Percentiles rank a stretch among this genome's conserved stretches.
Conservation (phyloP, 2,888 invertebrate genomes). For the Ophion costatus region DNA sequence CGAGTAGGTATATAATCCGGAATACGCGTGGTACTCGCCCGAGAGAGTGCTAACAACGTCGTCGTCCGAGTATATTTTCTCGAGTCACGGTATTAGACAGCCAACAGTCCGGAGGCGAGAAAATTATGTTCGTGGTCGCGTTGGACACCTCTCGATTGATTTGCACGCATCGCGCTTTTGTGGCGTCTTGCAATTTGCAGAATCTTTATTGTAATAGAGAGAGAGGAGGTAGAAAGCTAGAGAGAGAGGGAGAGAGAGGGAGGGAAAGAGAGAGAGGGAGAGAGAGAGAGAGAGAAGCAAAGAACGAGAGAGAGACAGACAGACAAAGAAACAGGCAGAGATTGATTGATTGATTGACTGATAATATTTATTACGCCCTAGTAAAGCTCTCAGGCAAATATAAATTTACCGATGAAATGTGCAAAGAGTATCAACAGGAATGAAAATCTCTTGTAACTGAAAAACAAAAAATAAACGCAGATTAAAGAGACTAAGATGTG, state of each 20-base stretch:
- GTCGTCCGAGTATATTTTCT: slow-evolving; percentile 43
- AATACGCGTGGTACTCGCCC: slow-evolving; percentile 1
- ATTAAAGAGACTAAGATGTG: too few relatives aligned
- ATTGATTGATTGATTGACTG: too few relatives aligned
- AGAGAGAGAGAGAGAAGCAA: slow-evolving; percentile 60
- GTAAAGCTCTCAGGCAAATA: too few relatives aligned
- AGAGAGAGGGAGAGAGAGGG: slow-evolving; percentile 36
- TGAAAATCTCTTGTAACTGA: too few relatives aligned
- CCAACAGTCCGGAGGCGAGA: slow-evolving; percentile 26
- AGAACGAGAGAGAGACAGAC: slow-evolving; percentile 49
- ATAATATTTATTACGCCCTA: too few relatives aligned
- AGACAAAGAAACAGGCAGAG: too few relatives aligned
- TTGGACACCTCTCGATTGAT: slow-evolving; percentile 61
- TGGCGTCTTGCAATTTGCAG: slow-evolving; percentile 18
- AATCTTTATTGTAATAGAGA: slow-evolving; percentile 41
- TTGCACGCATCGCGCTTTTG: slow-evolving; percentile 52
- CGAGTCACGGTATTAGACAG: slow-evolving; percentile 45
- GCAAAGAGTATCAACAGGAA: too few relatives aligned
- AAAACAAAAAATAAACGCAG: too few relatives aligned
- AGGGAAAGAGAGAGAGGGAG: slow-evolving; percentile 19
- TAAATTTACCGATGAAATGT: too few relatives aligned
- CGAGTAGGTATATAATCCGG: slow-evolving; percentile 16
- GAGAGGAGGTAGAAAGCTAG: slow-evolving; percentile 50
- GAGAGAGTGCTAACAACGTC: slow-evolving; percentile 52
- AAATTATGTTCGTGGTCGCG: slow-evolving; percentile 52